Evolutionary conservation across 2,113 vertebrate genomes (phyloP).

Genomic region (Anolis carolinensis): DNA sequence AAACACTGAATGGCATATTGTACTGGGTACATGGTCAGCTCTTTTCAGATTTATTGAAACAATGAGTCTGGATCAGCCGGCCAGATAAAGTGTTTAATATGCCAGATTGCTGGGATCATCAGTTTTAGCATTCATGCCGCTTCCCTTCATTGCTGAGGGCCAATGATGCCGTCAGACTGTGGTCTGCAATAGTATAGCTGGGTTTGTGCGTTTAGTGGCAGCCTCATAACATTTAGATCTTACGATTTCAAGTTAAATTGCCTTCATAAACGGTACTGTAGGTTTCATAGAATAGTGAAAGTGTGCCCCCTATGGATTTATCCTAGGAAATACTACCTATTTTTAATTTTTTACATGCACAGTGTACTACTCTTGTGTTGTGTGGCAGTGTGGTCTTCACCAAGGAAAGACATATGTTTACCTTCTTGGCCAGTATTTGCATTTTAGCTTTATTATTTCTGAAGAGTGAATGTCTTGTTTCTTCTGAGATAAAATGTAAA

Average conservation of each 20-base stretch:
- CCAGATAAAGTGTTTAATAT: conserved; percentile 73
- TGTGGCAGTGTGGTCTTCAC: background rate
- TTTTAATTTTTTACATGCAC: background rate
- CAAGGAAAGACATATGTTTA: background rate
- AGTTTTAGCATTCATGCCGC: conserved; percentile 69
- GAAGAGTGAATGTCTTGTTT: background rate
- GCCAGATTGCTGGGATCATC: conserved; percentile 81
- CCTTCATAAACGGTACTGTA: background rate
- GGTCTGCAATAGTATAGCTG: conserved; percentile 40
- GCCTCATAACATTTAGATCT: conserved; percentile 18
- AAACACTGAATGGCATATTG: conserved; percentile 77
- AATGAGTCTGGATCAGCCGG: conserved; percentile 78
- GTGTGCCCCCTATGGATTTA: background rate
- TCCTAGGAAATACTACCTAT: background rate
- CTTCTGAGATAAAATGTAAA: background rate
- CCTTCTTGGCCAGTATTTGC: background rate
- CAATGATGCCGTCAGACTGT: conserved; percentile 43
- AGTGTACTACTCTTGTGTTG: background rate
- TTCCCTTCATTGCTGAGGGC: conserved; percentile 56
- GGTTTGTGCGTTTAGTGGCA: conserved; percentile 34
- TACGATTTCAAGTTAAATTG: conserved; percentile 26
- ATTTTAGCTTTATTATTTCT: background rate
- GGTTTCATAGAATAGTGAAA: background rate
- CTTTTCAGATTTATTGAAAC: conserved; percentile 78
- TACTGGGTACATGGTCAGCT: conserved; percentile 74